These are phyloP conservation scores for Discoglossus pictus DNA, from an alignment of 2,797 vertebrate species.

Conservation along the genomic window DNA sequence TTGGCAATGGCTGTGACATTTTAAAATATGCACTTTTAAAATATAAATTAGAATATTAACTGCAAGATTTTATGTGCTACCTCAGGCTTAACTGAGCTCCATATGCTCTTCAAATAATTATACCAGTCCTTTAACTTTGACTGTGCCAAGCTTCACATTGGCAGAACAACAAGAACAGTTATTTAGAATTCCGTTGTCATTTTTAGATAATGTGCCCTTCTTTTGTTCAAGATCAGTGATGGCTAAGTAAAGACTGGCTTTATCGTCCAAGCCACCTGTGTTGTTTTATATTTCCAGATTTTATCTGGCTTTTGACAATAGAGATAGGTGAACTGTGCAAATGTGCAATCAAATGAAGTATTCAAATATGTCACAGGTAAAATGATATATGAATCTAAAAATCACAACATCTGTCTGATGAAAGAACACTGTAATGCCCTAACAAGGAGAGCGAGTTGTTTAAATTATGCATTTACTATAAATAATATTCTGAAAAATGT, in stretches of 20 bases:
- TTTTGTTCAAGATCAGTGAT: neutral
- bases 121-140: conserved; percentile 33
- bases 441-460: too few relatives aligned
- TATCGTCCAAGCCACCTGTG: fast-evolving
- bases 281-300: too few relatives aligned
- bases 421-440: too few relatives aligned
- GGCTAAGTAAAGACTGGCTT: too few relatives aligned
- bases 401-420: too few relatives aligned
- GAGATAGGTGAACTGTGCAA: too few relatives aligned
- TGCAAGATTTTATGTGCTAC: conserved; percentile 44
- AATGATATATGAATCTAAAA: too few relatives aligned
- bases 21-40: conserved; percentile 44
- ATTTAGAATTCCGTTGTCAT: conserved; percentile 23
- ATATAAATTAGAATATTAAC: conserved; percentile 28
- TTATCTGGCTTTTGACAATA: too few relatives aligned
- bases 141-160: conserved; percentile 20
- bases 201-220: conserved; percentile 52
- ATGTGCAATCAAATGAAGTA: too few relatives aligned
- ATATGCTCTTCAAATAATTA: conserved; percentile 51
- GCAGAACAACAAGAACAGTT: neutral
- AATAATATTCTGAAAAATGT: too few relatives aligned
- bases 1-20: conserved; percentile 24
- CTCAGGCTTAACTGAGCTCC: conserved; percentile 46
- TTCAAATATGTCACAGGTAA: too few relatives aligned
- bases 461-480: too few relatives aligned